Conservation (phyloP, 2,888 invertebrate species). For the Xylota segnis region DNA sequence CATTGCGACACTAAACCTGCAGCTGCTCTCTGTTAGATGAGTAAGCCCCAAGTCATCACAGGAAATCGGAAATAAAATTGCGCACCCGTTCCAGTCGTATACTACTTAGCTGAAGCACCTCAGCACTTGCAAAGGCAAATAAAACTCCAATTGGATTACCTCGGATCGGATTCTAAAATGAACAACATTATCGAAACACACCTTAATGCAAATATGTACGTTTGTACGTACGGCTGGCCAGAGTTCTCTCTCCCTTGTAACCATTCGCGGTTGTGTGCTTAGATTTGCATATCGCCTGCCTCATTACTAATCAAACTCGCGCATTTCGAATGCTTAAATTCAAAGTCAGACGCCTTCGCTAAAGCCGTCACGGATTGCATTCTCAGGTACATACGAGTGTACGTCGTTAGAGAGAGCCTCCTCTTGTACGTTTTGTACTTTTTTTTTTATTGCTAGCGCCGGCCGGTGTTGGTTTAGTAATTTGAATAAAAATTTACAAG, state of each 20-base stretch:
- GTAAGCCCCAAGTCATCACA: background rate
- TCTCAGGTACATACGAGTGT: constrained; percentile 15
- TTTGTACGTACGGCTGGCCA: too few relatives aligned
- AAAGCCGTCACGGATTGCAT: constrained; percentile 57
- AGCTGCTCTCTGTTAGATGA: background rate
- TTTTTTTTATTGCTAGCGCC: constrained; percentile 64
- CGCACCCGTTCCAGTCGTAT: background rate
- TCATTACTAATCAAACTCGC: constrained; percentile 68
- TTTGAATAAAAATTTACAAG: constrained; percentile 63
- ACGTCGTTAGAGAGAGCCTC: constrained; percentile 15
- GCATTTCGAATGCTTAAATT: constrained; percentile 70
- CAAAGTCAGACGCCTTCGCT: constrained; percentile 73
- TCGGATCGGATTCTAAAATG: constrained; percentile 72
- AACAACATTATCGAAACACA: constrained; percentile 56
- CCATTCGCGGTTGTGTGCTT: constrained; percentile 39
- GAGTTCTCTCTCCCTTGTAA: constrained; percentile 58
- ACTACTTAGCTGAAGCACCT: background rate
- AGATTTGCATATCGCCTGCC: constrained; percentile 72
- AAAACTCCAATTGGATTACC: constrained; percentile 53
- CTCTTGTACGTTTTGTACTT: constrained; percentile 26
- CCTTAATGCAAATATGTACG: constrained; percentile 59
- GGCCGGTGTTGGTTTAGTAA: constrained; percentile 60
- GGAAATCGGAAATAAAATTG: background rate
- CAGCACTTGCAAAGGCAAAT: constrained; percentile 32
- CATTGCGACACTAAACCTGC: too few relatives aligned